Evolutionary conservation across 2,797 vertebrate species (phyloP).

Genomic region (Halcyon badia): DNA sequence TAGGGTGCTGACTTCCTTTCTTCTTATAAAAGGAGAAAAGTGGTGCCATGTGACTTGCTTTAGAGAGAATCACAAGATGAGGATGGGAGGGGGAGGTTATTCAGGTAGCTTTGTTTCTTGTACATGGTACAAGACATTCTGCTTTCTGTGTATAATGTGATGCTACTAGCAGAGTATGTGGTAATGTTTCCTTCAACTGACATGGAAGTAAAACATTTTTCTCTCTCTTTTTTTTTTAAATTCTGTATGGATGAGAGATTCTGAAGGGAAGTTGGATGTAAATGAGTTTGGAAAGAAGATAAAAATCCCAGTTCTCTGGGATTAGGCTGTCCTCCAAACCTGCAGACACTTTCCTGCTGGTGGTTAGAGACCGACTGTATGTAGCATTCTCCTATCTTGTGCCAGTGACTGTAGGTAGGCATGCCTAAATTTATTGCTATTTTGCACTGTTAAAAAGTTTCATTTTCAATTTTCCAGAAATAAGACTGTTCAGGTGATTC

Average conservation of each 20-base stretch:
- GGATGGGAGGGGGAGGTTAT: not conserved
- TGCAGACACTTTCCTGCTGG: not conserved
- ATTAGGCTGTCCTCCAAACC: not conserved
- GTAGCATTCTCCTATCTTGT: not conserved
- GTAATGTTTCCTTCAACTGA: not conserved
- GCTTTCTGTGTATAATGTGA: not conserved
- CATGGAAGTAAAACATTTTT: not conserved
- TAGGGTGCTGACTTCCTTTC: constrained; percentile 67
- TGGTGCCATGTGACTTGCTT: constrained; percentile 66
- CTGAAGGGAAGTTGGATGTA: not conserved
- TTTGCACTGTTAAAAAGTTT: not conserved
- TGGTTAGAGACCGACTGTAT: not conserved
- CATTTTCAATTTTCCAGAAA: not conserved
- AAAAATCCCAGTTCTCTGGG: not conserved
- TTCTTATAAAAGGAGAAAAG: constrained; percentile 80
- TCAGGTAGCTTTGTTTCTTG: constrained; percentile 43
- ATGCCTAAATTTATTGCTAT: not conserved
- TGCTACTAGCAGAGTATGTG: not conserved
- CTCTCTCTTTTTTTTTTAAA: not conserved
- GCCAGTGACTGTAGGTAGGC: not conserved
- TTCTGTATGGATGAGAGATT: not conserved
- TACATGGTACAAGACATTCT: not conserved
- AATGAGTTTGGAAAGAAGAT: not conserved
- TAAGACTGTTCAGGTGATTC: not conserved
- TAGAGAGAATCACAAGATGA: constrained; percentile 58